Conservation (phyloP, 2,888 invertebrate genomes). For the Eupsilia transversa region DNA sequence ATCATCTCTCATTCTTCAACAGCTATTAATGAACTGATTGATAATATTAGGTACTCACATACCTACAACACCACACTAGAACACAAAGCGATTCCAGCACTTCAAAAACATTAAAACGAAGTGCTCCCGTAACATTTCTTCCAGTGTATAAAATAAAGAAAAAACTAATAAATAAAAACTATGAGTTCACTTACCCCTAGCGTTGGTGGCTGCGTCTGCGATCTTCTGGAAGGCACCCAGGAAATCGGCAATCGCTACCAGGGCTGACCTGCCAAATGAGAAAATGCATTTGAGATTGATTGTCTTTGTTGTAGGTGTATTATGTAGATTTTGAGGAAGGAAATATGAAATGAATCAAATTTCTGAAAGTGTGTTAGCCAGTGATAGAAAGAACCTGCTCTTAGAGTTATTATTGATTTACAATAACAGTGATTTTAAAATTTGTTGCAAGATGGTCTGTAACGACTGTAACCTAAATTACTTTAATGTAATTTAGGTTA, state of each 20-base stretch:
- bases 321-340: not conserved
- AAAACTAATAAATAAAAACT: not conserved
- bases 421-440: too few species aligned
- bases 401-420: too few species aligned
- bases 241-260: conserved; percentile 97
- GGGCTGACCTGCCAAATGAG: conserved; percentile 94
- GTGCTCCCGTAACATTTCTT: not conserved
- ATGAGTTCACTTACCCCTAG: conserved; percentile 94
- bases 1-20: not conserved
- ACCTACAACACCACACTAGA: not conserved
- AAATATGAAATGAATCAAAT: too few species aligned
- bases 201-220: conserved; percentile 98
- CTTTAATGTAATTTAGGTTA: too few species aligned
- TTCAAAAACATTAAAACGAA: not conserved
- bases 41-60: conserved; percentile 2
- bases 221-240: conserved; percentile 99
- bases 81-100: not conserved
- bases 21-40: not conserved
- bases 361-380: too few species aligned
- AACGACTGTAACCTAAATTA: too few species aligned
- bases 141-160: not conserved
- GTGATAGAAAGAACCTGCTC: too few species aligned
- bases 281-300: conserved; percentile 28
- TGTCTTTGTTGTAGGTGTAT: not conserved
- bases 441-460: too few species aligned